Evolutionary conservation across 2,888 invertebrate genomes (phyloP).

Genomic region (Clusia tigrina): DNA sequence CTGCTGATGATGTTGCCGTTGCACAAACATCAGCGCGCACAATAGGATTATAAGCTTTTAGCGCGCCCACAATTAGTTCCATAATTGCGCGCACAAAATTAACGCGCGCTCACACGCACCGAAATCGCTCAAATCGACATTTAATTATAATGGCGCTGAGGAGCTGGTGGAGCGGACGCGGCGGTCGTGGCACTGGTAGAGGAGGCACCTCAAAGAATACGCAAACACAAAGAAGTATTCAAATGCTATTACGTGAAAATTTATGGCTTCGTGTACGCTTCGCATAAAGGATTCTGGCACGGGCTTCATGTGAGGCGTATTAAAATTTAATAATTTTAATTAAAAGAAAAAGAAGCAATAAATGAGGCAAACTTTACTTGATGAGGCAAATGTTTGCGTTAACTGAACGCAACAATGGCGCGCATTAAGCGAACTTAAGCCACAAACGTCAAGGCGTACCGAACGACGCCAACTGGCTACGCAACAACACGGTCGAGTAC

Average conservation of each 20-base stretch:
- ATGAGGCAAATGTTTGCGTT: not conserved
- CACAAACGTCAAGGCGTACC: too few species aligned
- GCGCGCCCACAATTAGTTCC: slow-evolving; percentile 5
- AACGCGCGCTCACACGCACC: not conserved
- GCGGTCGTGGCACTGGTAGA: not conserved
- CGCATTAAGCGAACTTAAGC: not conserved
- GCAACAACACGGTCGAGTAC: too few species aligned
- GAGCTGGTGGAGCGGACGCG: too few species aligned
- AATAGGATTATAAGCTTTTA: slow-evolving; percentile 3
- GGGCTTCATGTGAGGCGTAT: not conserved
- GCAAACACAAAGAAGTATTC: slow-evolving; percentile 1
- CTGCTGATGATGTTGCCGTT: not conserved
- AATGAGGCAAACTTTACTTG: not conserved
- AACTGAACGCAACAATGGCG: not conserved
- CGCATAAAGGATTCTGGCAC: not conserved
- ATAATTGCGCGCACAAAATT: slow-evolving; percentile 3
- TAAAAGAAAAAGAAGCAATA: not conserved
- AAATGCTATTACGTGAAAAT: not conserved
- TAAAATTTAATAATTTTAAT: not conserved
- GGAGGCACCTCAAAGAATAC: not conserved
- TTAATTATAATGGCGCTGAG: not conserved
- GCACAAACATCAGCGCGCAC: not conserved
- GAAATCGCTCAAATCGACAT: slow-evolving; percentile 6
- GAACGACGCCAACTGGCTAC: too few species aligned
- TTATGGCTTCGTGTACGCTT: not conserved